Evolutionary conservation across 1,140 invertebrate species (phyloP).

Genomic region (Drosophila ananassae): DNA sequence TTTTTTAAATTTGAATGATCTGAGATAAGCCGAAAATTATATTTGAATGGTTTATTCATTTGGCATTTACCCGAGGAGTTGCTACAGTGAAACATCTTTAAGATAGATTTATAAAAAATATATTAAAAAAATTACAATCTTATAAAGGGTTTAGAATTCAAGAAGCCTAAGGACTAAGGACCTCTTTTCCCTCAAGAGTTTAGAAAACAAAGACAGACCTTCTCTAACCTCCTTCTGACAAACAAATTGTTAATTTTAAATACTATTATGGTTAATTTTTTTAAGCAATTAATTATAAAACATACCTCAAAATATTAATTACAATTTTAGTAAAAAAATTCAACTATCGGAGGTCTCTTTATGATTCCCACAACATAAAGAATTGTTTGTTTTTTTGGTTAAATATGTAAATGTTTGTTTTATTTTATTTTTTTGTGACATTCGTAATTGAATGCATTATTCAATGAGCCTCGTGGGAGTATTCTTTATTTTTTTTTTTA

Average conservation of each 20-base stretch:
- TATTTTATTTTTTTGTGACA: conserved; percentile 25
- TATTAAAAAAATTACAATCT: too few species aligned
- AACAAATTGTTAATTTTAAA: background rate
- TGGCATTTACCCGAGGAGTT: conserved; percentile 20
- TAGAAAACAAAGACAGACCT: background rate
- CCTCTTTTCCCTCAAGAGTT: background rate
- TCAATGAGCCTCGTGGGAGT: conserved; percentile 41
- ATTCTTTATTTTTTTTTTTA: conserved; percentile 47
- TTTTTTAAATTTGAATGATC: conserved; percentile 36
- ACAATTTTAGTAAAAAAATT: background rate
- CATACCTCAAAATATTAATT: background rate
- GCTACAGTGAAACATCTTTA: background rate
- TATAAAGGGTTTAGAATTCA: too few species aligned
- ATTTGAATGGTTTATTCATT: conserved; percentile 60
- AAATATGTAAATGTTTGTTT: conserved; percentile 7
- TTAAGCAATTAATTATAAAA: background rate
- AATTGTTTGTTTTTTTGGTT: background rate
- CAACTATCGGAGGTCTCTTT: background rate
- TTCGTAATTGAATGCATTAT: conserved; percentile 74
- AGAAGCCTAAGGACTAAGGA: too few species aligned
- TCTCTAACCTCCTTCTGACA: too few species aligned
- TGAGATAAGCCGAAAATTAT: conserved; percentile 66
- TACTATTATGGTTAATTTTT: background rate
- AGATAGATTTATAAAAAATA: too few species aligned
- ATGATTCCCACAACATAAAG: background rate